Conservation (phyloP, 2,797 vertebrate species). For the Nannoperca australis region DNA sequence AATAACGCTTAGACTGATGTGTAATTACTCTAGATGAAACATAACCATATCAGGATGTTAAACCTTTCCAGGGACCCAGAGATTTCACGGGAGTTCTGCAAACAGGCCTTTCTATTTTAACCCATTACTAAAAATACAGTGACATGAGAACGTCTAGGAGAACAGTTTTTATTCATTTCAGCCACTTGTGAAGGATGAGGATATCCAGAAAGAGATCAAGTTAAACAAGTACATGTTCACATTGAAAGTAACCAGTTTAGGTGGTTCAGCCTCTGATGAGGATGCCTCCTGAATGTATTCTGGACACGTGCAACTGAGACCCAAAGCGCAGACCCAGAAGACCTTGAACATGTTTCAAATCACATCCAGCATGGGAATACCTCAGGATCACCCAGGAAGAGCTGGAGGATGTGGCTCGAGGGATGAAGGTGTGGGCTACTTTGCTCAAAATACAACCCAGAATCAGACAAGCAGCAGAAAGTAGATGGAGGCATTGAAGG, state of each 20-base stretch:
- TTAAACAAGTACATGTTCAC: background rate
- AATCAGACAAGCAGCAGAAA: background rate
- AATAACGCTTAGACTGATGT: slow-evolving; percentile 32
- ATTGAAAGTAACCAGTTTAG: background rate
- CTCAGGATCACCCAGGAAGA: background rate
- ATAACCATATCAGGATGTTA: slow-evolving; percentile 7
- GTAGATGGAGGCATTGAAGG: background rate
- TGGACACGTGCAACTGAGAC: background rate
- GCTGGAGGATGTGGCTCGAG: background rate
- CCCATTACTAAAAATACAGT: background rate
- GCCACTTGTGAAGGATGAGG: background rate
- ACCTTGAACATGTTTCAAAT: slow-evolving; percentile 6
- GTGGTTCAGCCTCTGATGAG: slow-evolving; percentile 8
- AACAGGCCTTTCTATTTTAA: background rate
- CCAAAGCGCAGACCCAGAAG: background rate
- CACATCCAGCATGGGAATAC: background rate
- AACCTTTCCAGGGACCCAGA: background rate
- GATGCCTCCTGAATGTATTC: background rate
- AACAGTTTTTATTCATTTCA: background rate
- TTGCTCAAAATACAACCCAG: background rate
- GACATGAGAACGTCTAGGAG: slow-evolving; percentile 5
- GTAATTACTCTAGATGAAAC: slow-evolving; percentile 37
- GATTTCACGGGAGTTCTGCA: slow-evolving; percentile 8
- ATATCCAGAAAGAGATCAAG: background rate
- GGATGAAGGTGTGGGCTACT: background rate